Percentiles rank a stretch among this genome's conserved stretches.
Conservation (phyloP, 2,113 vertebrate genomes). For the Cacatua alba region DNA sequence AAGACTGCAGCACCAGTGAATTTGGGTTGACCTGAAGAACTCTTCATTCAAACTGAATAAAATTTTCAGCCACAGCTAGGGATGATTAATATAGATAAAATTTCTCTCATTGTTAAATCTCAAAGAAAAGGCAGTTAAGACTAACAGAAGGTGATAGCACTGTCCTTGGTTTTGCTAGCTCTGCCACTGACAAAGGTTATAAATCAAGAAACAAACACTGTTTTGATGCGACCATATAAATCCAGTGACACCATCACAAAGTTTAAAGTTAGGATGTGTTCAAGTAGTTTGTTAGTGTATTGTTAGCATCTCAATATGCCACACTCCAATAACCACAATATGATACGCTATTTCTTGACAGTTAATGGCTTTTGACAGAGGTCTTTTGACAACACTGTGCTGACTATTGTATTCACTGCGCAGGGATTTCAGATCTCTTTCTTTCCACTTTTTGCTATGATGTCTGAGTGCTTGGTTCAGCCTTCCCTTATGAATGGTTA, state of each 20-base stretch:
- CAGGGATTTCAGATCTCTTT: neutral
- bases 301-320: neutral
- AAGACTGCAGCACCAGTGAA: neutral
- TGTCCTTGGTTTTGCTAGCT: neutral
- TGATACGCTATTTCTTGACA: neutral
- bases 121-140: neutral
- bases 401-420: neutral
- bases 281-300: neutral
- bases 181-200: neutral
- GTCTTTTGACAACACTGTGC: neutral
- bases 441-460: neutral
- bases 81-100: neutral
- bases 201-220: neutral
- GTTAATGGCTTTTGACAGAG: neutral
- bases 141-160: neutral
- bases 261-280: neutral
- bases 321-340: neutral
- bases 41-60: neutral
- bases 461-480: neutral
- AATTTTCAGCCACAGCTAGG: neutral
- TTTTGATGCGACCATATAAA: neutral
- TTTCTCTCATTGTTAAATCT: neutral
- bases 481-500: neutral
- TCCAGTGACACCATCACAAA: rapidly evolving
- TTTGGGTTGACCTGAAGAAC: neutral